Evolutionary conservation across 2,113 vertebrate species (phyloP).

Genomic region (Abramis brama): DNA sequence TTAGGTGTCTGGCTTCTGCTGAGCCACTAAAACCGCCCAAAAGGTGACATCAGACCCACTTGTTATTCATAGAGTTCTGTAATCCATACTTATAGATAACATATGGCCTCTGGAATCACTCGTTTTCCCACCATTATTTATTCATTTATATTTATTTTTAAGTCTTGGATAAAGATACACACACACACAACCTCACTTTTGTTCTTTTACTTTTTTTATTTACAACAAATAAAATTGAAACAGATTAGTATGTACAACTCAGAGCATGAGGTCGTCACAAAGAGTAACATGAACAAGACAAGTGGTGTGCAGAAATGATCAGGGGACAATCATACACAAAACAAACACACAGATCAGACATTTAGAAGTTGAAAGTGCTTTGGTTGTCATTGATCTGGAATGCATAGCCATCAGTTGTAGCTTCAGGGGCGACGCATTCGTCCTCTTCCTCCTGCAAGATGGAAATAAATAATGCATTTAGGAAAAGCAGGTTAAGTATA

Average conservation of each 20-base stretch:
- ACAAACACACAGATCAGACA: conserved; percentile 48
- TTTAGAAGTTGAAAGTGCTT: conserved; percentile 88
- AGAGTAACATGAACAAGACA: conserved; percentile 60
- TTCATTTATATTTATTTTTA: too few relatives aligned
- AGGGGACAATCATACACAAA: neutral
- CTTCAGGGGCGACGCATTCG: conserved; percentile 83
- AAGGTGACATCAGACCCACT: conserved; percentile 30
- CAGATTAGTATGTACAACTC: conserved; percentile 71
- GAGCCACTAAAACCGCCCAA: conserved; percentile 49
- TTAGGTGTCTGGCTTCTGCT: conserved; percentile 45
- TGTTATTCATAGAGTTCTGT: neutral
- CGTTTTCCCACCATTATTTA: neutral
- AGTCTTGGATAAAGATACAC: too few relatives aligned
- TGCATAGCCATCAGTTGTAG: conserved; percentile 82
- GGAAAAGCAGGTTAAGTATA: neutral
- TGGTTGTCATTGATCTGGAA: conserved; percentile 85
- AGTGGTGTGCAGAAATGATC: conserved; percentile 26
- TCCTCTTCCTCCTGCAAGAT: conserved; percentile 85
- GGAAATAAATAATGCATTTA: neutral
- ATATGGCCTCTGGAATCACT: too few relatives aligned
- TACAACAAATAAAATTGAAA: conserved; percentile 65
- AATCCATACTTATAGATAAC: neutral
- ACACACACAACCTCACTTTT: neutral
- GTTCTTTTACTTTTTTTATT: conserved; percentile 68
- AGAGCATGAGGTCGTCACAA: conserved; percentile 47